These are phyloP conservation scores for Calameuta filiformis DNA, from an alignment of 2,888 invertebrate species.

Conservation along the genomic window DNA sequence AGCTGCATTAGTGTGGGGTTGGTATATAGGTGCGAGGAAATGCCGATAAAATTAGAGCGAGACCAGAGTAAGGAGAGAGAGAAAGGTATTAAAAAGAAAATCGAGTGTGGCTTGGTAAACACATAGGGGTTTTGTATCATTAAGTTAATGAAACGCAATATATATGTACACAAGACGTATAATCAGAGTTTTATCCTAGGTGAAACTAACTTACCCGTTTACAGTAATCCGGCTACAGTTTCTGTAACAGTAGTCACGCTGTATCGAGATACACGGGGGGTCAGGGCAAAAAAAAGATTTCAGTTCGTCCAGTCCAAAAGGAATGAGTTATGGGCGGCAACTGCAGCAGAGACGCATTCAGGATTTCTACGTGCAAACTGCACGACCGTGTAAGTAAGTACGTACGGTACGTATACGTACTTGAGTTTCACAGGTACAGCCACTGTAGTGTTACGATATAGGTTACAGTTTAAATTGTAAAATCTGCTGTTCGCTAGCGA, in stretches of 20 bases:
- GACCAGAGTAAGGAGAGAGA: not conserved
- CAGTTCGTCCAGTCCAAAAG: not conserved
- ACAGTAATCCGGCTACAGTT: not conserved
- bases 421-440: not conserved
- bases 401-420: not conserved
- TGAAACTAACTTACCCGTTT: not conserved
- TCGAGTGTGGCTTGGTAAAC: not conserved
- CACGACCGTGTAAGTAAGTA: not conserved
- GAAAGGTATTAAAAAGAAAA: conserved; percentile 6
- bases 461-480: not conserved
- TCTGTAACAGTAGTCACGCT: not conserved
- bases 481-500: not conserved
- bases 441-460: not conserved
- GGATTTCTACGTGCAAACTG: not conserved
- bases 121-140: not conserved
- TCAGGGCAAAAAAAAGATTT: not conserved
- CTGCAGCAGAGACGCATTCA: not conserved
- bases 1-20: not conserved
- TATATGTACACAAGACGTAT: not conserved
- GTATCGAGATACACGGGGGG: not conserved
- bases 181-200: not conserved
- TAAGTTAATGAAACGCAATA: not conserved
- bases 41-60: not conserved
- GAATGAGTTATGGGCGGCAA: not conserved
- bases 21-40: not conserved